Conservation (phyloP, 2,113 vertebrate genomes). For the Vombatus ursinus region DNA sequence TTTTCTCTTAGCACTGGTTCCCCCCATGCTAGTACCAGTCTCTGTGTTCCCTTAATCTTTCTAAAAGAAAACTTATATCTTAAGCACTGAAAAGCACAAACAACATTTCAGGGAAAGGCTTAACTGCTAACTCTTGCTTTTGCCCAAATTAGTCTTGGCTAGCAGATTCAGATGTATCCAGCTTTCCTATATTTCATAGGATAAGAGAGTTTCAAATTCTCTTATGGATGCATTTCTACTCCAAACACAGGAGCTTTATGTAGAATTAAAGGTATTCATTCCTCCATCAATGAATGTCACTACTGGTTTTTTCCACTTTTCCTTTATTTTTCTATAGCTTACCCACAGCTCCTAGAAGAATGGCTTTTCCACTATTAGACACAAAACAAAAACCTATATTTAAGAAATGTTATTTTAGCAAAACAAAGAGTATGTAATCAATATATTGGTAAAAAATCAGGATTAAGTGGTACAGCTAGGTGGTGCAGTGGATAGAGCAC, state of each 20-base stretch:
- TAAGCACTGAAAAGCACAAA: not conserved
- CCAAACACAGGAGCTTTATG: constrained; percentile 1
- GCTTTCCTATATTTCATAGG: not conserved
- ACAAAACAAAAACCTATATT: constrained; percentile 10
- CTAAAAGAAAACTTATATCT: not conserved
- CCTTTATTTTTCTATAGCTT: no score
- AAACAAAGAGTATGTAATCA: not conserved
- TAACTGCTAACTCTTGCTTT: not conserved
- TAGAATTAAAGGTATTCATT: not conserved
- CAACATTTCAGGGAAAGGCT: not conserved
- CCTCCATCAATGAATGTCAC: no score
- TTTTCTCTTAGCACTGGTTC: no score
- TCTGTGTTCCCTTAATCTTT: not conserved
- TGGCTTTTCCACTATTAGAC: not conserved
- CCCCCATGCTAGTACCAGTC: no score
- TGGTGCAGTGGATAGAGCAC: no score
- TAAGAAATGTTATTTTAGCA: constrained; percentile 6
- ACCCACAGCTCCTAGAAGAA: no score
- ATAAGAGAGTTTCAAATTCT: not conserved
- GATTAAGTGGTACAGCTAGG: no score
- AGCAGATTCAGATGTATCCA: not conserved
- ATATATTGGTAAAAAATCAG: not conserved
- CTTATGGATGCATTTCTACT: not conserved
- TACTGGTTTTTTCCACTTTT: no score
- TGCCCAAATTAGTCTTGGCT: no score